A percentile compares a stretch with the other conserved stretches of the same genome.
These are phyloP conservation scores for Helicoverpa zea DNA, from an alignment of 1,140 invertebrate genomes.

Conservation along the genomic window DNA sequence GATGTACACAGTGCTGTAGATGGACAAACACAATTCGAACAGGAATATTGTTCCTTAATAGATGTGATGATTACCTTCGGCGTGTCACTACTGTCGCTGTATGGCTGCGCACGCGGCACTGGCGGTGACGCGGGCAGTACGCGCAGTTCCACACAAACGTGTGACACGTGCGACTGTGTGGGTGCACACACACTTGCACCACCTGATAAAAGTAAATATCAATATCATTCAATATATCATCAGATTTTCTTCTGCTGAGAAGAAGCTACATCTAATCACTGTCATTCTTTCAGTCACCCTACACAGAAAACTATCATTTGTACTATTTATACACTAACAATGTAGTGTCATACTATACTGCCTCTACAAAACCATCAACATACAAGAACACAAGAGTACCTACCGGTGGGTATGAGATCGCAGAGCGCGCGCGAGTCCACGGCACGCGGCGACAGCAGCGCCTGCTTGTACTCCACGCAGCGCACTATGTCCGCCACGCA, in stretches of 20 bases:
- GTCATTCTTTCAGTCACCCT: no score
- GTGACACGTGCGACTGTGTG: slow-evolving; percentile 75
- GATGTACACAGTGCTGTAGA: not conserved
- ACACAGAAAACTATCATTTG: no score
- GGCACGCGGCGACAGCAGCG: slow-evolving; percentile 68
- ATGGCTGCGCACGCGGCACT: slow-evolving; percentile 59
- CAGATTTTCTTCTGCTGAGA: no score
- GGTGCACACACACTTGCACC: slow-evolving; percentile 41
- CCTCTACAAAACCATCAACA: not conserved
- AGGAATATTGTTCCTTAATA: not conserved
- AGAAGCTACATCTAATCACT: no score
- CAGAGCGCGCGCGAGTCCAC: slow-evolving; percentile 74
- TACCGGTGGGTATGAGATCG: slow-evolving; percentile 76
- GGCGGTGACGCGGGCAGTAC: slow-evolving; percentile 54
- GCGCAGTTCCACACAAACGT: slow-evolving; percentile 79
- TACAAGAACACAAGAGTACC: no score
- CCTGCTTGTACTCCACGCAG: slow-evolving; percentile 82
- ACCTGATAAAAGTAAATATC: not conserved
- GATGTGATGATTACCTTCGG: slow-evolving; percentile 55
- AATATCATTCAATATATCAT: no score
- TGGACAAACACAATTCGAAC: not conserved
- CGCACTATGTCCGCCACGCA: slow-evolving; percentile 84
- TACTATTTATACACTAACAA: no score
- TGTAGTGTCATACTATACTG: no score
- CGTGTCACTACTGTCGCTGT: slow-evolving; percentile 71